Evolutionary conservation across 2,888 invertebrate species (phyloP).

Genomic region (Gasteruption jaculator): DNA sequence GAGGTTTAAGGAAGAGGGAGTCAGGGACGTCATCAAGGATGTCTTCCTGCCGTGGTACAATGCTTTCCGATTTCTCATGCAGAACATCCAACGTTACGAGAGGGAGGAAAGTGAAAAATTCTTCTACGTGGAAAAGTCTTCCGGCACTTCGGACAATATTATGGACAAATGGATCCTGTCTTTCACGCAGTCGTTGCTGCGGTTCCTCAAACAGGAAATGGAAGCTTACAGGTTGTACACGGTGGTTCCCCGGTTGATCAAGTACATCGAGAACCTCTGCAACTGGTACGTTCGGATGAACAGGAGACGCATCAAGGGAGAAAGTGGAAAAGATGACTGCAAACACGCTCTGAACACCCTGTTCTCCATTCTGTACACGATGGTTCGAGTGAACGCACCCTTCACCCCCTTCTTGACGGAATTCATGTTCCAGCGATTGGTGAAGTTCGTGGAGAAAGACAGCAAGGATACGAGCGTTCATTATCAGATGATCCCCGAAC

Average conservation of each 20-base stretch:
- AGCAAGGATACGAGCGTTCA: conserved; percentile 80
- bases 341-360: conserved; percentile 81
- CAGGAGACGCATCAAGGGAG: conserved; percentile 90
- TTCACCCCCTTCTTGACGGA: conserved; percentile 97
- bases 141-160: conserved; percentile 59
- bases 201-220: conserved; percentile 91
- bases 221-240: conserved; percentile 90
- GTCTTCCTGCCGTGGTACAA: conserved; percentile 98
- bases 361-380: conserved; percentile 80
- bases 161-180: conserved; percentile 98
- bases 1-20: conserved; percentile 95
- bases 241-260: conserved; percentile 88
- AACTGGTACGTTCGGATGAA: conserved; percentile 99
- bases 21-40: conserved; percentile 92
- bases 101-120: conserved; percentile 59
- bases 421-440: conserved; percentile 87
- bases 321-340: conserved; percentile 76
- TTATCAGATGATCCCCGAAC: conserved; percentile 82
- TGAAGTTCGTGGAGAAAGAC: conserved; percentile 59
- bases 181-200: conserved; percentile 88
- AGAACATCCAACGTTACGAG: conserved; percentile 82
- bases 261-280: conserved; percentile 95
- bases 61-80: conserved; percentile 88
- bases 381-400: conserved; percentile 93
- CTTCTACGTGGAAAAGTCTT: conserved; percentile 42